Percentiles rank a stretch among this genome's conserved stretches.
These are phyloP conservation scores for Sinocyclocheilus anophthalmus DNA, from an alignment of 2,113 vertebrate genomes.

Conservation along the genomic window DNA sequence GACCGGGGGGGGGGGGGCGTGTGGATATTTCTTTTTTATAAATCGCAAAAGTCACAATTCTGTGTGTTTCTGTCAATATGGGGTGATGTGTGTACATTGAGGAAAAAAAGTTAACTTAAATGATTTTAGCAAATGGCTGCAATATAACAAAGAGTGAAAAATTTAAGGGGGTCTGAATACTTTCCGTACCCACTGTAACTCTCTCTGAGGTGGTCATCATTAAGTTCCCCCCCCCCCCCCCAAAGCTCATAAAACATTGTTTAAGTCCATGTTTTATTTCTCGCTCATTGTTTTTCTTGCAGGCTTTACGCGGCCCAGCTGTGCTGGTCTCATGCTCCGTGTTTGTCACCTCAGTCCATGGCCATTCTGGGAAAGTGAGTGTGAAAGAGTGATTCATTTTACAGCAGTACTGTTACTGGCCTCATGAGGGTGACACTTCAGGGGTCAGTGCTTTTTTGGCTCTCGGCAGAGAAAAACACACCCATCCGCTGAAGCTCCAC, in stretches of 20 bases:
- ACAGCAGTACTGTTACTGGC: conserved; percentile 72
- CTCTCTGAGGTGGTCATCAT: conserved; percentile 22
- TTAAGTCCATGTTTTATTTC: conserved; percentile 30
- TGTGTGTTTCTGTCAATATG: no score
- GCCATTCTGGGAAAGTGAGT: conserved; percentile 63
- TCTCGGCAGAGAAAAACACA: conserved; percentile 63
- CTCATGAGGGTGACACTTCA: conserved; percentile 68
- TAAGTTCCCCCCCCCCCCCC: no score
- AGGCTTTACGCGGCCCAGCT: conserved; percentile 44
- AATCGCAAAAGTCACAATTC: no score
- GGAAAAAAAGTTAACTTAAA: no score
- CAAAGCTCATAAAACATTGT: conserved; percentile 25
- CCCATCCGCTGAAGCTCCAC: conserved; percentile 73
- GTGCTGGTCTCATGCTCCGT: conserved; percentile 64
- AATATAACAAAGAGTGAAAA: no score
- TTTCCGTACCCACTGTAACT: no score
- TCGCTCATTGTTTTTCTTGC: background rate
- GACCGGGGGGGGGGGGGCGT: no score
- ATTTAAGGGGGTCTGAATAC: no score
- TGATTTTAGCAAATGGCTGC: no score
- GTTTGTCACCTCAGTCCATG: conserved; percentile 64
- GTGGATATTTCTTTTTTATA: no score
- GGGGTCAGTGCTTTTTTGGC: conserved; percentile 62
- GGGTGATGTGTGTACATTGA: no score
- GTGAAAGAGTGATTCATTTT: conserved; percentile 69